These are phyloP conservation scores for Sebastes cheni DNA, from an alignment of 2,797 vertebrate genomes.

Conservation along the genomic window DNA sequence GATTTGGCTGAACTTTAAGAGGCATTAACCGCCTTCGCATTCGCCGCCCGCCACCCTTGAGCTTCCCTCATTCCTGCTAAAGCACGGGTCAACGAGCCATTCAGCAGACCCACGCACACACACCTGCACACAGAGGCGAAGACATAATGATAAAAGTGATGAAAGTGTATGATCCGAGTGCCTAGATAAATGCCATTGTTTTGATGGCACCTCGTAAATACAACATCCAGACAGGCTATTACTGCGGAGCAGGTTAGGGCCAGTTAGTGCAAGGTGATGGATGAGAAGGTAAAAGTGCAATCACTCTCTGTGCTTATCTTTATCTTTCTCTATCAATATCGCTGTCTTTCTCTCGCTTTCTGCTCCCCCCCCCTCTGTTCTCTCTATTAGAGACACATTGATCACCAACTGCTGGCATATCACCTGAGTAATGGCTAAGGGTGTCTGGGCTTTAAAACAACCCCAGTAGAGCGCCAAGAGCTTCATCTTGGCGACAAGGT, in stretches of 20 bases:
- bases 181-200: slow-evolving; percentile 71
- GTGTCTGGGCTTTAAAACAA: slow-evolving; percentile 79
- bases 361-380: slow-evolving; percentile 26
- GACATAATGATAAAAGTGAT: slow-evolving; percentile 63
- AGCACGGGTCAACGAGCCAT: slow-evolving; percentile 39
- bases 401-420: slow-evolving; percentile 78
- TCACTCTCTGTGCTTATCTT: slow-evolving; percentile 72
- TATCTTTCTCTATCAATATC: slow-evolving; percentile 71
- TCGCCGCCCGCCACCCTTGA: slow-evolving; percentile 32
- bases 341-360: slow-evolving; percentile 63
- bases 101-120: slow-evolving; percentile 22
- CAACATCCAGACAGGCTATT: slow-evolving; percentile 69
- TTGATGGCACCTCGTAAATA: slow-evolving; percentile 73
- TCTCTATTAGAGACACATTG: slow-evolving; percentile 80
- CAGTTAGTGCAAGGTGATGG: slow-evolving; percentile 63
- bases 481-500: slow-evolving; percentile 70
- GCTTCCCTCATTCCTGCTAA: slow-evolving; percentile 23
- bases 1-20: slow-evolving; percentile 69
- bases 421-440: slow-evolving; percentile 83
- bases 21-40: slow-evolving; percentile 23
- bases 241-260: slow-evolving; percentile 42
- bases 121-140: slow-evolving; percentile 9
- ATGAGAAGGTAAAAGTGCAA: slow-evolving; percentile 79
- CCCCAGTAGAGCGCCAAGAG: slow-evolving; percentile 55
- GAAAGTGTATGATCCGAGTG: slow-evolving; percentile 55